Base-by-base conservation (phyloP, 2,888 invertebrate genomes). In the Dromius quadrimaculatus region DNA sequence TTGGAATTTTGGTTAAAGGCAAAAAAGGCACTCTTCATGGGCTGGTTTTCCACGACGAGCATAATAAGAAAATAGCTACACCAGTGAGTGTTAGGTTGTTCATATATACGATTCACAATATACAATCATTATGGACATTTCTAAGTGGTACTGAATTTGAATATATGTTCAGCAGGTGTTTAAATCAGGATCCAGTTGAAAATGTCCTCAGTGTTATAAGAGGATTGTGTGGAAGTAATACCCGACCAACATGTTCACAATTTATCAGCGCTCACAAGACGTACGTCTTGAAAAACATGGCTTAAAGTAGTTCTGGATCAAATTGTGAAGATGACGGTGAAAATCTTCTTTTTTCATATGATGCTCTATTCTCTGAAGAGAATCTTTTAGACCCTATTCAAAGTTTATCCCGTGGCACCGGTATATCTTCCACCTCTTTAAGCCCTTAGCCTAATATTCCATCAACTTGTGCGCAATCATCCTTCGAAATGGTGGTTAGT, bases 181-280 rank as follows among this genome's bases (percentile, higher is more conserved):
- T 38, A 38, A 38, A 38, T 38, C 38, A 38, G n/a, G 38, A 38
- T 38, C 38, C 38, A 6, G 5, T 38, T n/a, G 38, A 38, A 38
- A 38, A 13, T 38, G 3, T 6, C 11, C 13, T 6, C 13, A 38
- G 38, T 38, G 38, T n/a, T 38, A 13, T 38, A 6, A 38, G 38
- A n/a, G 38, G n/a, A n/a, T n/a, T n/a, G n/a, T n/a, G n/a, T n/a
- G n/a, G n/a, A n/a, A n/a, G n/a, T n/a, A n/a, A n/a, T n/a, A n/a
- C n/a, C n/a, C n/a, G n/a, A n/a, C n/a, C n/a, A n/a, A n/a, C n/a
- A n/a, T n/a, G n/a, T n/a, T n/a, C n/a, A n/a, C n/a, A n/a, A n/a
- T n/a, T n/a, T n/a, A n/a, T n/a, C n/a, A n/a, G 6, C 32, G 32
- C 32, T 6, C 9, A 6, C 9, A 32, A 32, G 9, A 32, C 32